Conservation (phyloP, 1,140 invertebrate genomes). For the Sipha flava region DNA sequence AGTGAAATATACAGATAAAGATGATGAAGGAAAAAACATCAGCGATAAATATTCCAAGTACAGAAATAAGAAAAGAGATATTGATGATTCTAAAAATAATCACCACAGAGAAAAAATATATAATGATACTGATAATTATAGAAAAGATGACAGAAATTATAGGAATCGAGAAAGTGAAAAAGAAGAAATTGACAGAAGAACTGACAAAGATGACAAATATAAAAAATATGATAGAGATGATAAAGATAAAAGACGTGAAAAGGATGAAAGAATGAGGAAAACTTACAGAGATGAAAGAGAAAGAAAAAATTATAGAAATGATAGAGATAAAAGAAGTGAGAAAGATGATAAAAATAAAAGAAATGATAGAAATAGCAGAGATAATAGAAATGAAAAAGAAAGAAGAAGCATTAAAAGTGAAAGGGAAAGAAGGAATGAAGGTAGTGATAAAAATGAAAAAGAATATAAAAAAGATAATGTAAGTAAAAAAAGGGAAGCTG, state of each 20-base stretch:
- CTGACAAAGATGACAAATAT: slow-evolving; percentile 32
- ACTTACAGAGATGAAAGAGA: slow-evolving; percentile 31
- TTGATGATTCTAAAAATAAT: neutral
- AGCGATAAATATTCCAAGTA: slow-evolving; percentile 16
- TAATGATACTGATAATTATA: neutral
- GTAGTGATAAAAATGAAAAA: neutral
- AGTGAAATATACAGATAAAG: slow-evolving; percentile 46
- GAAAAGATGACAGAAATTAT: neutral
- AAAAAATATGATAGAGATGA: slow-evolving; percentile 15
- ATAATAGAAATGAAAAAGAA: slow-evolving; percentile 25
- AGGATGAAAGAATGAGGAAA: slow-evolving; percentile 33
- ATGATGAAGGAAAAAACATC: slow-evolving; percentile 13
- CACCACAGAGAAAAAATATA: neutral
- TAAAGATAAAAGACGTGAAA: slow-evolving; percentile 29
- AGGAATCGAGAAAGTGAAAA: slow-evolving; percentile 23
- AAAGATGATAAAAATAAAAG: slow-evolving; percentile 5
- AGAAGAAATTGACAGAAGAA: slow-evolving; percentile 8
- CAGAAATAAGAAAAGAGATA: neutral
- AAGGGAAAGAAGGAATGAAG: slow-evolving; percentile 39
- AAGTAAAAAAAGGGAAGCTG: neutral
- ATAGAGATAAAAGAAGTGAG: slow-evolving; percentile 6
- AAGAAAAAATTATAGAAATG: slow-evolving; percentile 32
- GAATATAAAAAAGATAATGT: neutral
- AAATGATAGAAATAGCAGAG: neutral
- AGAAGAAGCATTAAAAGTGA: slow-evolving; percentile 37